Evolutionary conservation across 2,888 invertebrate genomes (phyloP), one percentile per base, ranked within the genome.

Genomic region (Poecilobothrus nobilitatus): DNA sequence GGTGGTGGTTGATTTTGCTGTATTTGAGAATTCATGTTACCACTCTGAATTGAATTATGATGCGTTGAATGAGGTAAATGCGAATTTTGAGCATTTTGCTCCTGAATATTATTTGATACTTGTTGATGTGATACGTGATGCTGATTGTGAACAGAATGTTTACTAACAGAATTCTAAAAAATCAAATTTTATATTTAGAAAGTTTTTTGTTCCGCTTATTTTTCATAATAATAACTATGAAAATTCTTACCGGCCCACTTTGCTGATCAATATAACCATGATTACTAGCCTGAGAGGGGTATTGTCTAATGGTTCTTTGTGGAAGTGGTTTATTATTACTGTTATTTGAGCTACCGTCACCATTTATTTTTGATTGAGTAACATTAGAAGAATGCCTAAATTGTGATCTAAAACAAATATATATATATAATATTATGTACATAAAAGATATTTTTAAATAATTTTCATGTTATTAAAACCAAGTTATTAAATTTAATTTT

Each of bases 271-370:
- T 75, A 70, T 79, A 80, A 70, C 75, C 76, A 65, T 41, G 78
- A 75, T 72, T 77, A 76, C 15, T 76, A 74, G 64, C 76, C 75
- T 72, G 77, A 41, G 72, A 66, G 41, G 72, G 76, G 71, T 79
- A 81, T 69, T 80, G 78, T 53, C 82, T 78, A 73, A 80, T 76
- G 68, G 75, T 76, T 64, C 81, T 77, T 70, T 80, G 81, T 6
- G 79, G 77, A 74, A 80, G 70, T 34, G 79, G 77, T 69, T 81
- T 81, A 66, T 76, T 76, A 18, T 76, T 67, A 69, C 74, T 76
- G 63, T 75, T 73, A 53, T 74, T 76, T 2, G 75, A 71, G 67
- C 68, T 70, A 20, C 73, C 71, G 53, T 82, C 81, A 9, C 82
- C 81, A 70, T 81, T 81, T 33, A 81, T 73, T 73, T 82, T 81